These are phyloP conservation scores for Morpho achilles DNA, from an alignment of 2,888 invertebrate genomes.

Conservation along the genomic window DNA sequence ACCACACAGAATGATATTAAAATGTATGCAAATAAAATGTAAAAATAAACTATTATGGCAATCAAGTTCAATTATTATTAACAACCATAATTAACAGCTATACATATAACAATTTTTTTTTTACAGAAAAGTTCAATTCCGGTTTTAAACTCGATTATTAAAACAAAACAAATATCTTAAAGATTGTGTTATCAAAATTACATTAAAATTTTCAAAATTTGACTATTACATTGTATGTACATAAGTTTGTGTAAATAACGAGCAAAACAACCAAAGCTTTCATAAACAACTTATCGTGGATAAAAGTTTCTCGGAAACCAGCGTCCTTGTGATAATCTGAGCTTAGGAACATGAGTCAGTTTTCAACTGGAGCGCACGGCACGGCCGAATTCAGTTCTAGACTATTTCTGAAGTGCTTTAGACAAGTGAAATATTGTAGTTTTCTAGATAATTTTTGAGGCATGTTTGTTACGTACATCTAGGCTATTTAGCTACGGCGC, in stretches of 20 bases:
- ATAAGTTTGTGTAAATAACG: conserved; percentile 1
- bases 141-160: no score
- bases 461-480: neutral
- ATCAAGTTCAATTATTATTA: no score
- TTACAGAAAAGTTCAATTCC: no score
- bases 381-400: conserved; percentile 42
- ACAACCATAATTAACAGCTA: no score
- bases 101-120: no score
- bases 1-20: no score
- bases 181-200: no score
- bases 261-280: conserved; percentile 29
- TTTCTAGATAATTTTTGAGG: neutral
- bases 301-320: conserved; percentile 47
- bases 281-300: conserved; percentile 37
- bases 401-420: conserved; percentile 22
- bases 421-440: conserved; percentile 17
- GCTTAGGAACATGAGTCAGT: conserved; percentile 61
- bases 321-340: conserved; percentile 63
- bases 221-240: neutral
- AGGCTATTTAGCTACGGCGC: no score
- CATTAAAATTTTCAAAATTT: no score
- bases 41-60: no score
- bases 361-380: conserved; percentile 50
- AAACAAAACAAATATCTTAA: no score
- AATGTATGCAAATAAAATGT: no score